Evolutionary conservation across 2,797 vertebrate genomes (phyloP).

Genomic region (Mionectes olivaceus): DNA sequence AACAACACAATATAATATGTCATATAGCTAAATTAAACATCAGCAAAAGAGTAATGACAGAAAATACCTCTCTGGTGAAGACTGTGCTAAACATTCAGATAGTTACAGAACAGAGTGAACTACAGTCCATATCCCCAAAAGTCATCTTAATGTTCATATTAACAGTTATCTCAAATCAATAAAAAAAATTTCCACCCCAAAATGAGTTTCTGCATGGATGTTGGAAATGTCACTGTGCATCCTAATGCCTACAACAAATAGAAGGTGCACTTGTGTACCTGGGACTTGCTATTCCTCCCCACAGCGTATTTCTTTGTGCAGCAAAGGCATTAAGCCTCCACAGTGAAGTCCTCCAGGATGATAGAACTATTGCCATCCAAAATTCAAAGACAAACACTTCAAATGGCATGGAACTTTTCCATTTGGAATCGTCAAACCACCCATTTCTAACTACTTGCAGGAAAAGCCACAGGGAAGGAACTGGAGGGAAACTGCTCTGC

Average conservation of each 20-base stretch:
- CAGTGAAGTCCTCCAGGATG: neutral
- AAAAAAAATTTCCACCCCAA: rapidly evolving
- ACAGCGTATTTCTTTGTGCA: neutral
- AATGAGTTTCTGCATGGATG: neutral
- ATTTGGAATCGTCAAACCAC: neutral
- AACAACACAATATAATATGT: neutral
- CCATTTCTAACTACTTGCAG: neutral
- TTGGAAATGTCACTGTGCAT: neutral
- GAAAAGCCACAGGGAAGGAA: neutral
- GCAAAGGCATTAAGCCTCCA: neutral
- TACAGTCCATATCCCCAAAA: neutral
- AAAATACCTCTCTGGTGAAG: neutral
- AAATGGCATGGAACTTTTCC: neutral
- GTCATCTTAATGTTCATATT: neutral
- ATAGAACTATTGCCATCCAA: neutral
- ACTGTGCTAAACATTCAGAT: neutral
- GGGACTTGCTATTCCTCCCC: neutral
- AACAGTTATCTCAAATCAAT: neutral
- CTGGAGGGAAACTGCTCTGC: neutral
- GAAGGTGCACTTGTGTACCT: neutral
- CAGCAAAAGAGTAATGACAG: neutral
- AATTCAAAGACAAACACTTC: neutral
- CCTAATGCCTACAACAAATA: neutral
- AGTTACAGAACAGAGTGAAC: neutral
- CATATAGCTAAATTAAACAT: neutral